phyloP scores from a whole-genome alignment of 2,113 vertebrate species.

The Buteo buteo region DNA sequence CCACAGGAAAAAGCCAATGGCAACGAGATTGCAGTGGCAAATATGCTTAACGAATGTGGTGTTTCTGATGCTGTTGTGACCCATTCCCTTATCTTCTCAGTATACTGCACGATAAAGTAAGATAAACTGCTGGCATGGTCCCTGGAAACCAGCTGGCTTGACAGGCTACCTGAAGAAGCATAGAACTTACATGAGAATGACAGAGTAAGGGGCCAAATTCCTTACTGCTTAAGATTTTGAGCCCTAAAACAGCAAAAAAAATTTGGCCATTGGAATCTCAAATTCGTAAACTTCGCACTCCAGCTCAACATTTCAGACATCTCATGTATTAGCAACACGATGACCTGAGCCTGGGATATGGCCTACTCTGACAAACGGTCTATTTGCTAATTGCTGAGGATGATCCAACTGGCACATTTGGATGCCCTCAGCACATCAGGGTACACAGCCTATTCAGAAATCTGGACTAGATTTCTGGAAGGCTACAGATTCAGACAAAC shows the following conservation, averaged over 20 bases:
- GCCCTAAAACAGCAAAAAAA: neutral
- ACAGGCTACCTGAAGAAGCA: neutral
- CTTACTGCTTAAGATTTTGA: neutral
- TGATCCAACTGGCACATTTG: neutral
- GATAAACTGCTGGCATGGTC: neutral
- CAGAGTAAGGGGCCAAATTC: neutral
- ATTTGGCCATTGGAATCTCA: neutral
- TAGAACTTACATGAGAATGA: neutral
- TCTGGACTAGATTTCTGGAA: neutral
- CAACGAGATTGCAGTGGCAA: neutral
- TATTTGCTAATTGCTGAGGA: neutral
- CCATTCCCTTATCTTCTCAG: neutral
- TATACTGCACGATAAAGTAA: neutral
- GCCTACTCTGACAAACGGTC: neutral
- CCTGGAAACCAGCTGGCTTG: neutral
- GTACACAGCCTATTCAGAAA: neutral
- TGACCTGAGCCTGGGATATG: neutral
- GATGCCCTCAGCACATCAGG: neutral
- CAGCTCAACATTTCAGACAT: neutral
- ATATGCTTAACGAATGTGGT: neutral
- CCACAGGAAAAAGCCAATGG: neutral
- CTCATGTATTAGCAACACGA: rapidly evolving
- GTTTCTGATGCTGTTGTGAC: neutral
- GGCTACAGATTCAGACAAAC: neutral
- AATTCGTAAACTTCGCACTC: neutral